Base-by-base conservation (phyloP, 2,888 invertebrate species). In the Parascotia fuliginaria region DNA sequence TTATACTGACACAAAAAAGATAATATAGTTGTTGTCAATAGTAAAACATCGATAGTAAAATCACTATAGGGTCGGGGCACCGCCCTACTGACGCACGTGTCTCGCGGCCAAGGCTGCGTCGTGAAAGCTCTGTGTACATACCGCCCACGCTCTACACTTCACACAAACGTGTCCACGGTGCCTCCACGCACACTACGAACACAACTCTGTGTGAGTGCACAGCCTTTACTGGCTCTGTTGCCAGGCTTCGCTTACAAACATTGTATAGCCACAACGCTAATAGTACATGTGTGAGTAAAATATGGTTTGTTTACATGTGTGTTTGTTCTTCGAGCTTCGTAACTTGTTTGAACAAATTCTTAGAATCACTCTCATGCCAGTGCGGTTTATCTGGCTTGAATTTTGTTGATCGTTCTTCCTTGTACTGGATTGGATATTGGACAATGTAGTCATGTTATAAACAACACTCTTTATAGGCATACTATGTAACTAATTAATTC, bases 91-190 rank as follows among this genome's bases (percentile, higher is more conserved):
- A 78, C 86, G 89, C 91, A 90, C 91, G 91, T 91, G 91, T 89
- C 82, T 85, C 77, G 87, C 84, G 90, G 91, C 91, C 91, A 92
- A 92, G 91, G 91, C 90, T 92, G 89, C 77, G 75, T 65, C 79
- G 89, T 89, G 91, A 90, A 91, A 92, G 90, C 90, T 89, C 80
- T 78, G 78, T 80, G 77, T 85, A 79, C 75, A 74, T 72, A 73
- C 75, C 77, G 76, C 86, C 82, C 77, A 85, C 83, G 77, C 84
- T 67, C 62, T 49, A 46, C 67, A 38, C 57, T 50, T 11, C 60
- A 59, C 55, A 57, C 59, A 45, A 13, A 19, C 34, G 29, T 38
- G 42, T 19, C 22, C 32, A 11, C 34, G 47, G 38, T 55, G 60
- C 49, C 39, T 42, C 29, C 41, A 19, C 38, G 32, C 53, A 33